These are phyloP conservation scores for Rhinolophus ferrumequinum DNA, from an alignment of 2,113 vertebrate genomes.

Conservation along the genomic window DNA sequence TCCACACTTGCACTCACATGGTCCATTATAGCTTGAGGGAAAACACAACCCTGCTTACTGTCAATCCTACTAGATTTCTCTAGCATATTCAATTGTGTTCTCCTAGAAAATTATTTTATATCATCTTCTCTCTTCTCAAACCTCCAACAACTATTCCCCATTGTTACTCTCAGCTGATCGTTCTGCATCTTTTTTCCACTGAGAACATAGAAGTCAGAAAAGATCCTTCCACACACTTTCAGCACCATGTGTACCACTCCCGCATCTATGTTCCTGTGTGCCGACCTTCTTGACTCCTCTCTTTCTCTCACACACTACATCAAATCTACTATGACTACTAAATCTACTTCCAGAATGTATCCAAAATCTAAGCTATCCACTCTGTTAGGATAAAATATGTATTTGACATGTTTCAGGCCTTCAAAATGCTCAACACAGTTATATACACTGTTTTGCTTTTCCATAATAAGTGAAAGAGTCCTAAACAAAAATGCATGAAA, in stretches of 20 bases:
- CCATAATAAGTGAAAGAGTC: not conserved
- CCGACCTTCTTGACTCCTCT: not conserved
- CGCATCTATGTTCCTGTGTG: fast-evolving
- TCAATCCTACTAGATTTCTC: not conserved
- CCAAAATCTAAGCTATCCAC: not conserved
- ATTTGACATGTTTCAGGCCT: not conserved
- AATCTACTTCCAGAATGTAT: not conserved
- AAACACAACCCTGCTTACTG: not conserved
- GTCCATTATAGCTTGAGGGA: not conserved
- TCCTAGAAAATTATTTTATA: not conserved
- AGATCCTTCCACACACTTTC: not conserved
- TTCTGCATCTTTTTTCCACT: not conserved
- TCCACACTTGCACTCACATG: not conserved
- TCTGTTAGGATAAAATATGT: not conserved
- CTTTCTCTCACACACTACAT: not conserved
- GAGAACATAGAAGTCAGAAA: not conserved
- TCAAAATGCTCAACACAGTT: not conserved
- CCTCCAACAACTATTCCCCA: not conserved
- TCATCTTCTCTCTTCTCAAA: not conserved
- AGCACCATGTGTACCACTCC: not conserved
- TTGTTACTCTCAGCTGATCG: not conserved
- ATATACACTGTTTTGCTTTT: not conserved
- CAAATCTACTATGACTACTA: not conserved
- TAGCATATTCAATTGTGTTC: not conserved
- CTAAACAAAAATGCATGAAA: not conserved